Conservation (phyloP, 2,113 vertebrate species). For the Burhinus oedicnemus region DNA sequence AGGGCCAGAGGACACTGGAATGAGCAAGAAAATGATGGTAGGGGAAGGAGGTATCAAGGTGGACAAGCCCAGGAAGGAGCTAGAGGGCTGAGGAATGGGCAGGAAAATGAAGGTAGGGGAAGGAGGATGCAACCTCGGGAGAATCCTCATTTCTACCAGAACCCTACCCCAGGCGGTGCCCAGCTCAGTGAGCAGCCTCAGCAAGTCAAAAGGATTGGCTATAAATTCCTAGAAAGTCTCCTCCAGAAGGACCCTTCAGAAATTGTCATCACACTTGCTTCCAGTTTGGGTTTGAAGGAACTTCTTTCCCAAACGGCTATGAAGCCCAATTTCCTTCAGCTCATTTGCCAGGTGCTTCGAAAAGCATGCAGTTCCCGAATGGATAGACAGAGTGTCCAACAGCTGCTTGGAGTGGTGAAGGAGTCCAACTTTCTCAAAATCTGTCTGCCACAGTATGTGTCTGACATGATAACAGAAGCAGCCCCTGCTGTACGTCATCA, state of each 20-base stretch:
- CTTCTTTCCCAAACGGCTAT: constrained; percentile 77
- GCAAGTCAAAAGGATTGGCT: constrained; percentile 74
- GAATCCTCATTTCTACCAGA: constrained; percentile 3
- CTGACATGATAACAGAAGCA: constrained; percentile 79
- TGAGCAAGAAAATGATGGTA: not conserved
- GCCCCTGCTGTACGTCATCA: constrained; percentile 64
- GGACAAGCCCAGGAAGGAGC: not conserved
- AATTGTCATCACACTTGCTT: constrained; percentile 85
- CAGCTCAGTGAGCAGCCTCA: constrained; percentile 21
- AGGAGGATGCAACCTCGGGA: not conserved
- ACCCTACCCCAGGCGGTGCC: not conserved
- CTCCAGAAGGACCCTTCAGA: constrained; percentile 82
- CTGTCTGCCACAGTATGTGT: constrained; percentile 82
- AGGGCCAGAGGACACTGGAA: not conserved
- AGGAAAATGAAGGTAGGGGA: constrained; percentile 38
- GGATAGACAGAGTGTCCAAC: constrained; percentile 81
- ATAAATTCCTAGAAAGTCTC: constrained; percentile 81
- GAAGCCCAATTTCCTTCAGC: constrained; percentile 78
- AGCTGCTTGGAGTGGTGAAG: constrained; percentile 82
- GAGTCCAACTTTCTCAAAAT: constrained; percentile 85
- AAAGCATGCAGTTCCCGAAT: constrained; percentile 82
- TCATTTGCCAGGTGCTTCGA: constrained; percentile 84
- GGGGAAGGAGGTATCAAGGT: not conserved
- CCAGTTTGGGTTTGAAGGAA: constrained; percentile 69
- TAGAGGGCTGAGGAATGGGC: not conserved